phyloP scores from a whole-genome alignment of 2,113 vertebrate genomes.

The Paramisgurnus dabryanus region DNA sequence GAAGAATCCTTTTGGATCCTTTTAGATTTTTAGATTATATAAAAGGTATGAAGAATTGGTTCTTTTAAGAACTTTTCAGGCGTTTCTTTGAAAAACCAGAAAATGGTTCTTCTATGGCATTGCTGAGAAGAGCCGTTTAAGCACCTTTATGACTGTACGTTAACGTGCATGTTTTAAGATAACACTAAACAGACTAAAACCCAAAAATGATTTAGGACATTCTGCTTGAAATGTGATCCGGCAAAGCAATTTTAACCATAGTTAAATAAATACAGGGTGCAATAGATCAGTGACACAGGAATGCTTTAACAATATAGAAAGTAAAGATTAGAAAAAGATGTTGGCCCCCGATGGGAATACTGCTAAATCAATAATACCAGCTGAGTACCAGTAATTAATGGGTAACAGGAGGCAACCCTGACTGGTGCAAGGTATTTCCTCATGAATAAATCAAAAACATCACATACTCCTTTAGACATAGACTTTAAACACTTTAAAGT shows the following conservation, averaged over 20 bases:
- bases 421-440: not conserved
- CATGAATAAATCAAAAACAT: not conserved
- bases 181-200: too few species aligned
- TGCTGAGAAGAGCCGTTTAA: too few species aligned
- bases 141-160: too few species aligned
- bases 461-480: not conserved
- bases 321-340: constrained; percentile 37
- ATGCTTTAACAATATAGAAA: constrained; percentile 12
- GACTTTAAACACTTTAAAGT: not conserved
- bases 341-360: not conserved
- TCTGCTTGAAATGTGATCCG: too few species aligned
- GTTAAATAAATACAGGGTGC: not conserved
- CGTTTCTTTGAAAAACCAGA: too few species aligned
- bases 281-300: constrained; percentile 30
- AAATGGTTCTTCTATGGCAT: too few species aligned
- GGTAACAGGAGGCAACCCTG: not conserved
- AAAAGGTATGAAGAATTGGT: too few species aligned
- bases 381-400: constrained; percentile 13
- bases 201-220: too few species aligned
- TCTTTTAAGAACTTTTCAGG: too few species aligned
- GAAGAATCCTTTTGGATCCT: too few species aligned
- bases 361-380: constrained; percentile 17
- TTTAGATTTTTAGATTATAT: too few species aligned
- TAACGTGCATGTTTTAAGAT: too few species aligned
- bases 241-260: not conserved